Evolutionary conservation across 1,140 invertebrate species (phyloP), one percentile per base, ranked within the genome.

Genomic region (Trichonephila clavipes): DNA sequence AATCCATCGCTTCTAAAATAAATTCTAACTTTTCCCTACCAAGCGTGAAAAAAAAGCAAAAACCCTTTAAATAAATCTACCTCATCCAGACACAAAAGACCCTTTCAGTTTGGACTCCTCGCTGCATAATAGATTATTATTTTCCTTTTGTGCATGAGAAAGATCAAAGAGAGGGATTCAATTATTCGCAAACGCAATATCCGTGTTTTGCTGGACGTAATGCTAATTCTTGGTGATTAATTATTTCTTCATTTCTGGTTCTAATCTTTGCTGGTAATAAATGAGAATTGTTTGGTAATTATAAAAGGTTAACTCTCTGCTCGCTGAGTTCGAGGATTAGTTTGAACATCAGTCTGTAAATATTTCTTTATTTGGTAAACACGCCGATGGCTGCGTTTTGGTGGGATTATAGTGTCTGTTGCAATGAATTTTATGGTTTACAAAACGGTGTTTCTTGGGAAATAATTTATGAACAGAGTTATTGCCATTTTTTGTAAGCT

Each of bases 241-340:
- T 77, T 77, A 77, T 77, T 77, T 77, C 69, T 77, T 77, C 69
- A 77, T 77, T 51, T 77, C 69, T 24, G 24, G 24, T 5, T 12
- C 10, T 77, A 77, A 77, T 77, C 69, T 77, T 24, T 4, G 28
- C 28, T 14, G 24, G 69, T 34, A 77, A 77, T 77, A 77, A 77
- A 77, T 77, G 69, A 34, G 69, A 40, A 77, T 77, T 77, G 69
- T 77, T 77, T 77, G 69, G 24, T 77, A 34, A 77, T 77, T 77
- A 77, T 34, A 34, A 64, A 77, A 34, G 24, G 69, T 24, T 34
- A 28, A 77, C 69, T 12, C 69, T 34, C 28, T 10, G 10, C 64
- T n/a, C 51, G 51, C 16, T 18, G 16, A 62, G 16, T 24, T 21
- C 21, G 24, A 66, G 64, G 64, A 66, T 66, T 66, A 66, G 21